A percentile compares a stretch with the other conserved stretches of the same genome.
Conservation (phyloP, 2,888 invertebrate genomes). For the Myathropa florea region DNA sequence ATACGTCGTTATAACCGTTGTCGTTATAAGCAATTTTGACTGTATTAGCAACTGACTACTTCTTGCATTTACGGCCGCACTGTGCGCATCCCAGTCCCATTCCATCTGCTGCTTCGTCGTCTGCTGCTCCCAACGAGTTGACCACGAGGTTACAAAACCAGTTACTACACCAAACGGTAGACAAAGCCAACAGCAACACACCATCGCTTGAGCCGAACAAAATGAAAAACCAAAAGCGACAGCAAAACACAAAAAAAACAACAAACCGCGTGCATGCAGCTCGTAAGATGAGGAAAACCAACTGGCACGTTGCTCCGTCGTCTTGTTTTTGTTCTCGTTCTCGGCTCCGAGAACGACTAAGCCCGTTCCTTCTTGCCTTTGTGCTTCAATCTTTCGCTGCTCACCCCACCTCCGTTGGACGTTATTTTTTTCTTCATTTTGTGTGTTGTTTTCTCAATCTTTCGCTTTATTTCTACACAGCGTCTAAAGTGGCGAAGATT, state of each 20-base stretch:
- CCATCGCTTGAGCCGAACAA: not conserved
- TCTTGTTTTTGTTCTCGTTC: conserved; percentile 25
- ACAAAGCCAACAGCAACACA: conserved; percentile 32
- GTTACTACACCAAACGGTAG: conserved; percentile 36
- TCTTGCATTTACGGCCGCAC: conserved; percentile 17
- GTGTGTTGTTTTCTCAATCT: not conserved
- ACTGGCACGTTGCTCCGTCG: not conserved
- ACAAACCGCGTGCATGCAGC: not conserved
- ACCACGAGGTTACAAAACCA: conserved; percentile 51
- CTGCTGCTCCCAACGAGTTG: not conserved
- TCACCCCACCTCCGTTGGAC: not conserved
- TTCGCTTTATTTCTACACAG: conserved; percentile 25
- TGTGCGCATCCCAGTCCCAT: not conserved
- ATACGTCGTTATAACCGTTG: too few relatives aligned
- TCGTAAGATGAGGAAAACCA: conserved; percentile 2
- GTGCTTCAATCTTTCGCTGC: conserved; percentile 4
- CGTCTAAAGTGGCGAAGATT: conserved; percentile 33
- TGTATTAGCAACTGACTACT: too few relatives aligned
- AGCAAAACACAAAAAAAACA: not conserved
- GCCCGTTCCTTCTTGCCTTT: not conserved
- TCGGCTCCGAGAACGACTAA: conserved; percentile 17
- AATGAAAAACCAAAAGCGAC: not conserved
- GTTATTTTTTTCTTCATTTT: not conserved
- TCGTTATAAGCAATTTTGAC: too few relatives aligned
- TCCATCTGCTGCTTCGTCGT: not conserved